A percentile compares a stretch with the other conserved stretches of the same genome.
These are phyloP conservation scores for Metacarcinus magister DNA, from an alignment of 2,888 invertebrate species.

Conservation along the genomic window DNA sequence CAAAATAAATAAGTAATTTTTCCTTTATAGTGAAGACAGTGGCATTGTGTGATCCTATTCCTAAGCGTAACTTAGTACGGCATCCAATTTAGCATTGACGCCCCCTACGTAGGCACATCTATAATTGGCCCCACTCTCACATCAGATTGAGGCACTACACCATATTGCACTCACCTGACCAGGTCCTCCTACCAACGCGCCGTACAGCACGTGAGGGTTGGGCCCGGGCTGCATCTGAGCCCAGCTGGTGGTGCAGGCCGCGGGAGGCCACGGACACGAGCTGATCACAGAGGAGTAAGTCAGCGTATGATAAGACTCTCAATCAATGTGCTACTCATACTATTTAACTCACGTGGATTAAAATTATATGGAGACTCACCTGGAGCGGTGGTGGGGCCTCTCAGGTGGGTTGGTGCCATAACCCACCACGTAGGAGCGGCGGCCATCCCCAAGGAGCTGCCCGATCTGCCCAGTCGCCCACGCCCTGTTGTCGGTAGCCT, in stretches of 20 bases:
- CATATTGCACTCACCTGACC: conserved; percentile 83
- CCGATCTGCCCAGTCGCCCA: conserved; percentile 87
- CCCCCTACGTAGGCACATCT: too few relatives aligned
- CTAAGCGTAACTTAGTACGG: too few relatives aligned
- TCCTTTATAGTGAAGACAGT: too few relatives aligned
- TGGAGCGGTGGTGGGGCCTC: conserved; percentile 87
- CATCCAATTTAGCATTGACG: too few relatives aligned
- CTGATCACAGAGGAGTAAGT: conserved; percentile 83
- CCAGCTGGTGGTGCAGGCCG: conserved; percentile 85
- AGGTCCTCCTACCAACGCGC: conserved; percentile 87
- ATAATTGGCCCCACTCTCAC: neutral
- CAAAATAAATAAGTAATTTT: too few relatives aligned
- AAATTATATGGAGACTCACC: neutral
- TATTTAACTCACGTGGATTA: neutral
- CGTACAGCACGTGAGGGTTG: conserved; percentile 87
- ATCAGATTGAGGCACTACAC: neutral
- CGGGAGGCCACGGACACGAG: conserved; percentile 86
- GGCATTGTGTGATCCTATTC: too few relatives aligned
- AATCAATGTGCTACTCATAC: neutral
- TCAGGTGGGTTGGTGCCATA: conserved; percentile 87
- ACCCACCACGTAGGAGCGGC: conserved; percentile 87
- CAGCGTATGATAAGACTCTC: neutral
- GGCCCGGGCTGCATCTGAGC: conserved; percentile 85
- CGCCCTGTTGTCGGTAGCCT: conserved; percentile 84
- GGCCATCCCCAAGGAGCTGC: conserved; percentile 87